Evolutionary conservation across 1,140 invertebrate species (phyloP).

Genomic region (Coptotermes formosanus): DNA sequence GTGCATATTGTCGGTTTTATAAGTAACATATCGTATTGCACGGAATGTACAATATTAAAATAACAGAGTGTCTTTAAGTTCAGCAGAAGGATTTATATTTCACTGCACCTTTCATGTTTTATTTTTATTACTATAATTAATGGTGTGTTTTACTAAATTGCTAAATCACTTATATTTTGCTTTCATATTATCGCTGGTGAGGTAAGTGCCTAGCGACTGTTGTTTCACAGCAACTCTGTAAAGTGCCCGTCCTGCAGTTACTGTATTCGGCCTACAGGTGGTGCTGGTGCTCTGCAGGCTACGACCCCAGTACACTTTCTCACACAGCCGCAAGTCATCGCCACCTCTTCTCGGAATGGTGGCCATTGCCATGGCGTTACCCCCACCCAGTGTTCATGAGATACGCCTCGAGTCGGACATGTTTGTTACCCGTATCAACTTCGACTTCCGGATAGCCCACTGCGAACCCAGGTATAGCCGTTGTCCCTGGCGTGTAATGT

Average conservation of each 20-base stretch:
- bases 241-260: neutral
- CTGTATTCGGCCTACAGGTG: constrained; percentile 63
- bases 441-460: constrained; percentile 94
- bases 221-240: neutral
- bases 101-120: too few species aligned
- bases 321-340: constrained; percentile 76
- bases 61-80: too few species aligned
- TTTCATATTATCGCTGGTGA: too few species aligned
- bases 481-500: too few species aligned
- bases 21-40: too few species aligned
- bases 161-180: too few species aligned
- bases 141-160: too few species aligned
- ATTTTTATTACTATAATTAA: too few species aligned
- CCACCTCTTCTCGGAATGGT: constrained; percentile 90
- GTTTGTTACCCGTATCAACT: constrained; percentile 94
- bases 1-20: too few species aligned
- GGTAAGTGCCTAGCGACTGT: neutral
- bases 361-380: constrained; percentile 89
- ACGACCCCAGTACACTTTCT: constrained; percentile 88
- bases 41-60: too few species aligned
- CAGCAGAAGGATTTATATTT: too few species aligned
- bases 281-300: constrained; percentile 87
- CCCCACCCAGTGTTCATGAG: constrained; percentile 94
- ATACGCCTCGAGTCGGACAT: constrained; percentile 93
- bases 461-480: constrained; percentile 89